phyloP scores from a whole-genome alignment of 2,888 invertebrate genomes.

The Monochamus alternatus region DNA sequence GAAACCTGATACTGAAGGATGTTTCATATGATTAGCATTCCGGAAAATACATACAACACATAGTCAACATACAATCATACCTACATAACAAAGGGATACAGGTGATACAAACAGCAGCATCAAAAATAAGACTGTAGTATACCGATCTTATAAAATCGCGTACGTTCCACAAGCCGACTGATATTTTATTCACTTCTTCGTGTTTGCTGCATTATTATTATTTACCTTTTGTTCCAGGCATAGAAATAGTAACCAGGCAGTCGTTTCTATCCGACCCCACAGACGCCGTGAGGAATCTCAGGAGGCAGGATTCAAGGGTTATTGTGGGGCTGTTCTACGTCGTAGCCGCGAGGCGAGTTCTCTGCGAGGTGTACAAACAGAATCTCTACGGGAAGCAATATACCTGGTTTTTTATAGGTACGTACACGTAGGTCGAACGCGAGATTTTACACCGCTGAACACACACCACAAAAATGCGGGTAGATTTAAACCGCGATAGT shows the following conservation, averaged over 20 bases:
- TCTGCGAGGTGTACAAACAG: constrained; percentile 97
- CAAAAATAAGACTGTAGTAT: too few species aligned
- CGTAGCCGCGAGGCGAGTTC: constrained; percentile 94
- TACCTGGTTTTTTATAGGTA: constrained; percentile 99
- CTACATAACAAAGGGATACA: too few species aligned
- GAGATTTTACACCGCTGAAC: neutral
- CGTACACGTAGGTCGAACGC: constrained; percentile 63
- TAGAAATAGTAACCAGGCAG: constrained; percentile 97
- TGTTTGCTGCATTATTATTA: constrained; percentile 5
- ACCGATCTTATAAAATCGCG: too few species aligned
- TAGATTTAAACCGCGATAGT: too few species aligned
- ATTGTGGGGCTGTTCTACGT: constrained; percentile 99
- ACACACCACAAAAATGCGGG: too few species aligned
- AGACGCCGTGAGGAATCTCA: constrained; percentile 95
- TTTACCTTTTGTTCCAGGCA: constrained; percentile 65
- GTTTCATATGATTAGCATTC: too few species aligned
- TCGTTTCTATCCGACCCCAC: constrained; percentile 97
- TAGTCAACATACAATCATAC: too few species aligned
- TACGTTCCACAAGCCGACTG: neutral
- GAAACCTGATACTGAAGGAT: too few species aligned
- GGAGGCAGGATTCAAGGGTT: constrained; percentile 96
- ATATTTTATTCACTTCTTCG: constrained; percentile 4
- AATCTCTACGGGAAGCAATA: constrained; percentile 94
- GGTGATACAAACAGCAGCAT: too few species aligned
- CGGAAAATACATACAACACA: too few species aligned